Evolutionary conservation across 2,797 vertebrate species (phyloP), one percentile per base, ranked within the genome.

Genomic region (Nannoperca australis): DNA sequence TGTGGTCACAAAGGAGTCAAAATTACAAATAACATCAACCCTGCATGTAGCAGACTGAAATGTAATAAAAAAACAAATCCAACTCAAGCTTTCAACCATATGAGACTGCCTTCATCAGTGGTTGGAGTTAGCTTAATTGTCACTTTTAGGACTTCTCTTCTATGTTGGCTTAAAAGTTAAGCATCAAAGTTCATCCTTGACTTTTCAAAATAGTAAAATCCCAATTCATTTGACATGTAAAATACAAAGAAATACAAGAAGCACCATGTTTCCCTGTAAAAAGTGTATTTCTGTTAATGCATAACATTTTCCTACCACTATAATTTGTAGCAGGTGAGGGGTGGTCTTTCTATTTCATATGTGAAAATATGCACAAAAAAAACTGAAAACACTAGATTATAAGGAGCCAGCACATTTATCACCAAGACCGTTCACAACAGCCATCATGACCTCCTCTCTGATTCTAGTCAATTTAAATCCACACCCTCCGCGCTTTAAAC

Each of bases 401-500:
- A 1, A 27, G 22, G 55, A 71, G 44, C 12, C 18, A n/a, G 58
- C 24, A 34, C 54, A 62, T 59, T 56, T 40, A 49, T 18, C 51
- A 62, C 49, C 58, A 20, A 42, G 2, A 55, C 11, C 54, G 42
- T 53, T 67, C 1, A 0, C 18, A 75, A 49, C 32, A 59, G 27
- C 11, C 27, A 50, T 38, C 3, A 56, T 9, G 6, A 68, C 42
- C 36, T 59, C 17, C 9, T 44, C 70, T 58, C 27, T 68, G 32
- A 73, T 38, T 24, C 22, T 2, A 11, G 44, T 63, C 36, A 54
- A 1, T 20, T 61, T 36, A 40, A 47, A 24, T 8, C 59, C 18
- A 7, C 7, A n/a, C 9, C 7, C n/a, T 77, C 49, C 15, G 8
- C 27, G 36, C 11, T 54, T 69, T 86, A 78, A 86, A 67, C 67